A percentile compares a stretch with the other conserved stretches of the same genome.
Evolutionary conservation across 2,113 vertebrate genomes (phyloP).

Genomic region (Gymnorhina tibicen): DNA sequence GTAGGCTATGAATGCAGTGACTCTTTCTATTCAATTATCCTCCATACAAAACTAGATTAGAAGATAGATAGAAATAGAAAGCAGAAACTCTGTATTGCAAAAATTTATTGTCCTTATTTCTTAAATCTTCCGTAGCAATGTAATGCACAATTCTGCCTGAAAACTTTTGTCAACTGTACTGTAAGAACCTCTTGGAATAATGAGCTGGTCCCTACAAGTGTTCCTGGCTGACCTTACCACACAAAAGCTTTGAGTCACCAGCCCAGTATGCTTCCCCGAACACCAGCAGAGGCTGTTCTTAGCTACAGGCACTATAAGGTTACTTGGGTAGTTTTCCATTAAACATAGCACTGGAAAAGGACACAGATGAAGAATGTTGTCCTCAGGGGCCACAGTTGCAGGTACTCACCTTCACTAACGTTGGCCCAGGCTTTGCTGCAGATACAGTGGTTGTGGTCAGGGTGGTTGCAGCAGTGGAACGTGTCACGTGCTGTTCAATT

Average conservation of each 20-base stretch:
- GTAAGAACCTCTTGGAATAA: background rate
- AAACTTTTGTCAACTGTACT: background rate
- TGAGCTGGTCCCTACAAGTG: background rate
- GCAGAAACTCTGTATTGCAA: background rate
- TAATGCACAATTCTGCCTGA: background rate
- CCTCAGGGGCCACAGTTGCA: background rate
- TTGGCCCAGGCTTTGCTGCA: conserved; percentile 81
- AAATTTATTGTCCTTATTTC: background rate
- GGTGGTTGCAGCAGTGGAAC: conserved; percentile 52
- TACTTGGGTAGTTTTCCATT: background rate
- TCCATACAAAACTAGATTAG: background rate
- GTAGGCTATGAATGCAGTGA: background rate
- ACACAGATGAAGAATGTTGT: background rate
- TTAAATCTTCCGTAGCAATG: background rate
- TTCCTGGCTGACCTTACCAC: background rate
- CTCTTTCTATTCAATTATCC: background rate
- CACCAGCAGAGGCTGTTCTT: background rate
- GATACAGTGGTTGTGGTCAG: conserved; percentile 66
- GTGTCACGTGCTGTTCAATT: conserved; percentile 61
- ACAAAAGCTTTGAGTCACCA: background rate
- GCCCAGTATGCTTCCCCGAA: background rate
- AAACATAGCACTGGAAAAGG: background rate
- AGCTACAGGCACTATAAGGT: background rate
- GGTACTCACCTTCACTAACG: conserved; percentile 87
- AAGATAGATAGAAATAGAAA: background rate